Evolutionary conservation across 2,113 vertebrate species (phyloP).

Genomic region (Platysteira castanea): DNA sequence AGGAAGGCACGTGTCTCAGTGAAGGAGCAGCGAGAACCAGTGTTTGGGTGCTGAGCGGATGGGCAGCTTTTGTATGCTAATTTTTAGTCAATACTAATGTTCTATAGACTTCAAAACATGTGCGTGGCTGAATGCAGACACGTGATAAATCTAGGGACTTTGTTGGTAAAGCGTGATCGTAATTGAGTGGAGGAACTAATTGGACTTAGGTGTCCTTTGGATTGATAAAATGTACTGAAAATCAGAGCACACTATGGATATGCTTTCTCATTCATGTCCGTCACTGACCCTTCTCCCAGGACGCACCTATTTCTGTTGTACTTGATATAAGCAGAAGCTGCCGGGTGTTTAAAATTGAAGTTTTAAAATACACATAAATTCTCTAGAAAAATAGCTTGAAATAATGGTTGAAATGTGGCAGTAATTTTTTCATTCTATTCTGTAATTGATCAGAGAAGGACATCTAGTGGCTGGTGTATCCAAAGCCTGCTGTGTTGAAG

Average conservation of each 20-base stretch:
- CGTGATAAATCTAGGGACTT: background rate
- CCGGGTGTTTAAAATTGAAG: background rate
- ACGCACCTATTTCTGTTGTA: background rate
- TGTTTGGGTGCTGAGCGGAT: background rate
- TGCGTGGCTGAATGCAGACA: background rate
- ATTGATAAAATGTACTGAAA: background rate
- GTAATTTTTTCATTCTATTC: background rate
- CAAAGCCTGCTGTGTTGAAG: background rate
- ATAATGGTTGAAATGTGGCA: background rate
- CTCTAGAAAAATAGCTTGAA: background rate
- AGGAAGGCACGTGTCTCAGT: background rate
- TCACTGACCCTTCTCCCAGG: background rate
- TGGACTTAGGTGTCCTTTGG: background rate
- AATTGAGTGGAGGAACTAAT: background rate
- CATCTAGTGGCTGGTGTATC: conserved; percentile 66
- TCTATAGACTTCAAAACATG: background rate
- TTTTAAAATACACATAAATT: background rate
- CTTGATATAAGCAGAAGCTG: background rate
- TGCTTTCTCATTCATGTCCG: background rate
- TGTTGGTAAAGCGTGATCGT: background rate
- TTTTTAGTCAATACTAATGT: background rate
- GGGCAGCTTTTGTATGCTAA: background rate
- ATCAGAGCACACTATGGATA: background rate
- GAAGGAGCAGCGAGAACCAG: background rate
- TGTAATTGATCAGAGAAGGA: conserved; percentile 32